Evolutionary conservation across 2,113 vertebrate genomes (phyloP), one percentile per base, ranked within the genome.

Genomic region (Cygnus atratus): DNA sequence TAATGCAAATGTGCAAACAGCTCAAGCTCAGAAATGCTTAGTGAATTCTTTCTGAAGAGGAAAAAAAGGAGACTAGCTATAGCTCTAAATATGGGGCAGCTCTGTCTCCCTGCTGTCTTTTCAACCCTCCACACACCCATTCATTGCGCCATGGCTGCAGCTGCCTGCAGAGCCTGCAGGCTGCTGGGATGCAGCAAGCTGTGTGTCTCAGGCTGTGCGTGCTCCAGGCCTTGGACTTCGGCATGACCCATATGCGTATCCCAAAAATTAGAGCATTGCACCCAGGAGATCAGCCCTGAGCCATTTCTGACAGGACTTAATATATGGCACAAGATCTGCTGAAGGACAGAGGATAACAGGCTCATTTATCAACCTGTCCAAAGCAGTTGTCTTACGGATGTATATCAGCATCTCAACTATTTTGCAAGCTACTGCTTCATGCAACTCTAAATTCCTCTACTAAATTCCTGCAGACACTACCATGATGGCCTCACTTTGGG

Each of bases 381-480:
- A 72, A 82, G 63, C 82, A 76, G 87, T 75, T 82, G 66, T 73
- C 73, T 72, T 52, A 2, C 2, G 62, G 78, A 73, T 29, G 21
- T 89, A 73, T 78, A 79, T 89, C 71, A 85, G 78, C 77, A 79
- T 82, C 58, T 61, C 70, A 91, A 79, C 37, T 78, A 48, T 79
- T 87, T 82, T 80, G 39, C 93, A 91, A 95, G 81, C 91, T 78
- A 58, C n/a, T 73, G 1, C 62, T 28, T 81, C 67, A 13, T 8
- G 58, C 62, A 82, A 61, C 77, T 59, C 29, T 50, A 24, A 25
- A 50, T 50, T 50, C 48, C 48, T 50, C 48, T 17, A 31, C 29
- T 76, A 18, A 25, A 46, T 61, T 73, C 26, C 33, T 72, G 25
- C 87, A 87, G 66, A 43, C 24, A 48, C 6, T 13, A 21, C 46